Base-by-base conservation (phyloP, 2,888 invertebrate species). In the Phrixothrix hirtus region DNA sequence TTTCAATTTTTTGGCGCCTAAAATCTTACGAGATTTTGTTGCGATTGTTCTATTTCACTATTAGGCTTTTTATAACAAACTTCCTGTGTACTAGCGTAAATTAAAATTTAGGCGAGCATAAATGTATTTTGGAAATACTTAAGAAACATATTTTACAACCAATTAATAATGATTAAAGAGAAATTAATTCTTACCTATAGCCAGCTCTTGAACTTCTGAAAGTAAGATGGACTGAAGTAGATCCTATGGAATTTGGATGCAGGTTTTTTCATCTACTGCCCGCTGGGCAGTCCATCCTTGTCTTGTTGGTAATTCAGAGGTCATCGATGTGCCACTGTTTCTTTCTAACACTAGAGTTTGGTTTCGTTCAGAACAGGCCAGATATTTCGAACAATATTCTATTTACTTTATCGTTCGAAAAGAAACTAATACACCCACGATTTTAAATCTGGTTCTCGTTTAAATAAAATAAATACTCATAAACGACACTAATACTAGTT, bases 221-320 rank as follows among this genome's bases (percentile, higher is more conserved):
- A 63, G 62, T 46, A 30, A 60, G 42, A 37, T 52, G 42, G 63
- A 60, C 65, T 60, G 68, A 65, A 67, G 67, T 69, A 65, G 67
- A 67, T 65, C 69, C 69, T 63, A 56, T 65, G 71, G 72, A 71
- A 72, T 72, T 71, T 70, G 65, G 70, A 67, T 64, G 68, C 68
- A 64, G 66, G 67, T 70, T 70, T 65, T 66, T 21, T 66, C 66
- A 67, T 66, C 60, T 55, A 55, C 58, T 55, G 60, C 60, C 61
- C 57, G 62, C 61, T 59, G 58, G 13, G 57, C 47, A 35, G 32
- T 47, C 37, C 42, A 43, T 61, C 61, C 57, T 58, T 42, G 32
- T 61, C 57, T 44, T 21, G 42, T 37, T 25, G 26, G 32, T 27
- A 39, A 29, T 26, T 9, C 39, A 44, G 52, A 65, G 64, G 64